Percentiles rank a stretch among this genome's conserved stretches.
phyloP scores from a whole-genome alignment of 2,797 vertebrate genomes.

The Lycodopsis pacificus region DNA sequence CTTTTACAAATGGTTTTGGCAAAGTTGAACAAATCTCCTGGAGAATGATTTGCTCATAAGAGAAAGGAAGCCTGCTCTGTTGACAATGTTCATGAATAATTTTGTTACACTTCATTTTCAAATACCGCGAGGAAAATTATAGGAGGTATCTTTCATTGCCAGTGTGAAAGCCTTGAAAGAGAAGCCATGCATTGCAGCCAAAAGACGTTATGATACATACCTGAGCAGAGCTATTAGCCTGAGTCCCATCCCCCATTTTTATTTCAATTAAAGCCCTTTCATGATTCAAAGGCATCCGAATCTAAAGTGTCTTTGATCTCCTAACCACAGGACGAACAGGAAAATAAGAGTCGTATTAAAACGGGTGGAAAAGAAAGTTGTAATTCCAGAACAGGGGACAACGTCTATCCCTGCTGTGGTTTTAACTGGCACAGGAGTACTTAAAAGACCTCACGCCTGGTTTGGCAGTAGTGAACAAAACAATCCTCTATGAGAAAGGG shows the following conservation, averaged over 20 bases:
- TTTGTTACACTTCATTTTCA: constrained; percentile 65
- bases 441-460: constrained; percentile 64
- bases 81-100: constrained; percentile 69
- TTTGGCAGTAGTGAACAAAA: constrained; percentile 72
- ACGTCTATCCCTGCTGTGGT: constrained; percentile 62
- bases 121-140: constrained; percentile 40
- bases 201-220: constrained; percentile 54
- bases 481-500: constrained; percentile 59
- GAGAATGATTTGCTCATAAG: constrained; percentile 55
- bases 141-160: constrained; percentile 39
- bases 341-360: constrained; percentile 66
- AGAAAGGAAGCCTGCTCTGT: constrained; percentile 24
- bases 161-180: constrained; percentile 47
- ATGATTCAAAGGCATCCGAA: constrained; percentile 74
- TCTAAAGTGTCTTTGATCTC: constrained; percentile 77
- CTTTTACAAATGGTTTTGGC: constrained; percentile 57
- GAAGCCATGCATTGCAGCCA: constrained; percentile 45
- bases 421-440: constrained; percentile 52
- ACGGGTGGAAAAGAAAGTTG: constrained; percentile 49
- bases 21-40: constrained; percentile 48
- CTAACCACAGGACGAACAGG: constrained; percentile 64
- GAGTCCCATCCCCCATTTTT: constrained; percentile 58
- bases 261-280: constrained; percentile 79
- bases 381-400: constrained; percentile 67
- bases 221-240: constrained; percentile 60